Conservation (phyloP, 2,113 vertebrate species). For the Phaetusa simplex region DNA sequence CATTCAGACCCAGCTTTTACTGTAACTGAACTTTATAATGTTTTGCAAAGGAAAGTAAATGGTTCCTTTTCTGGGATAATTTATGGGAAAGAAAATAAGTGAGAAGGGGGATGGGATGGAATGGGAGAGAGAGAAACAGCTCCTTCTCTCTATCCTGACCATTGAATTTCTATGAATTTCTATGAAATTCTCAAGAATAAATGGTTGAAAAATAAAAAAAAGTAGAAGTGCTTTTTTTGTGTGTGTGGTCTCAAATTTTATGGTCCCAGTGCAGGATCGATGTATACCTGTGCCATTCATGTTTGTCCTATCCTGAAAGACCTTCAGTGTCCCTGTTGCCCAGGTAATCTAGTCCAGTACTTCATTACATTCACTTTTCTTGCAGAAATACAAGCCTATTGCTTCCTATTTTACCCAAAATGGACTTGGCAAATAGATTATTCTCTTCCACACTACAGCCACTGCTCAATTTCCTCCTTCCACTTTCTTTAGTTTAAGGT, state of each 20-base stretch:
- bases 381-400: neutral
- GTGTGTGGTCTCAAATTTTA: neutral
- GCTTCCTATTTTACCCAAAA: neutral
- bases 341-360: neutral
- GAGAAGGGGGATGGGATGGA: neutral
- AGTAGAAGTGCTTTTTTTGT: neutral
- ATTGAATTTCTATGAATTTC: neutral
- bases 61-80: neutral
- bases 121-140: neutral
- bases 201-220: neutral
- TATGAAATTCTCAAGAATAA: neutral
- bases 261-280: neutral
- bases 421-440: neutral
- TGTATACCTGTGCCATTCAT: neutral
- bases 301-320: neutral
- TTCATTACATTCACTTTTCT: neutral
- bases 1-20: neutral
- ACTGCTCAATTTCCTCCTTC: neutral
- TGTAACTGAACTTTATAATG: neutral
- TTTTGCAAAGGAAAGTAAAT: neutral
- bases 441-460: neutral
- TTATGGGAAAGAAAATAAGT: neutral
- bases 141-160: neutral
- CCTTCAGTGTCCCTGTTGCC: neutral
- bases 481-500: neutral